phyloP scores from a whole-genome alignment of 2,888 invertebrate species.

The Sthenelais limicola region DNA sequence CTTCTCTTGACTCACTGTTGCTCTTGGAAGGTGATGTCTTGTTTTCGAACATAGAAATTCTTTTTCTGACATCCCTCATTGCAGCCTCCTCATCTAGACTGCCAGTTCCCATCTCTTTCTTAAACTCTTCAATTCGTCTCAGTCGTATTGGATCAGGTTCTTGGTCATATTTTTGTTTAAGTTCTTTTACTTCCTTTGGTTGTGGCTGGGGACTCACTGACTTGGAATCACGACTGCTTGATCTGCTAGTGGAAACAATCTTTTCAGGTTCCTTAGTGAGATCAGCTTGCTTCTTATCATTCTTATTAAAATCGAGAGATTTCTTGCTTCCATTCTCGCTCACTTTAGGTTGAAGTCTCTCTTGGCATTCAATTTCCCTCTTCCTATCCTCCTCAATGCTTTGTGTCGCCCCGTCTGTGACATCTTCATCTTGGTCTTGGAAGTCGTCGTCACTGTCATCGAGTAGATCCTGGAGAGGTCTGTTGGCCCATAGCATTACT shows the following conservation, averaged over 20 bases:
- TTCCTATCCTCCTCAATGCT: conserved; percentile 2
- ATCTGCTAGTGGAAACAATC: neutral
- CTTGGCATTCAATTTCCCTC: neutral
- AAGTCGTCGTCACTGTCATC: conserved; percentile 40
- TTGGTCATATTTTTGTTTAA: conserved; percentile 10
- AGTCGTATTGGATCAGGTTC: conserved; percentile 4
- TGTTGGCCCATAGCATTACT: conserved; percentile 47
- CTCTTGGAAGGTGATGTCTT: conserved; percentile 2
- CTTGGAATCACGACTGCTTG: neutral
- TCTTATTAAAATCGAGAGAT: conserved; percentile 4
- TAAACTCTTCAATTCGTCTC: conserved; percentile 14
- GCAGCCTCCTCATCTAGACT: neutral
- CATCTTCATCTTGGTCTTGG: conserved; percentile 5
- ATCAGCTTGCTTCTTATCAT: conserved; percentile 22
- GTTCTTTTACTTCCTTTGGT: neutral
- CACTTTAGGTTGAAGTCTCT: neutral
- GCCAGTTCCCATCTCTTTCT: neutral
- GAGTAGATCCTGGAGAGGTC: conserved; percentile 45
- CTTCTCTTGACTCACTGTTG: conserved; percentile 13
- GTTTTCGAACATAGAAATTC: conserved; percentile 20
- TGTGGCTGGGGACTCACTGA: neutral
- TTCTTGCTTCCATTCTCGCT: neutral
- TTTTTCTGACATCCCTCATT: conserved; percentile 16
- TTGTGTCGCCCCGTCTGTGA: neutral
- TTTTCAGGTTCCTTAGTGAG: neutral